Base-by-base conservation (phyloP, 2,888 invertebrate genomes). In the Acanthosepion pharaonis region DNA sequence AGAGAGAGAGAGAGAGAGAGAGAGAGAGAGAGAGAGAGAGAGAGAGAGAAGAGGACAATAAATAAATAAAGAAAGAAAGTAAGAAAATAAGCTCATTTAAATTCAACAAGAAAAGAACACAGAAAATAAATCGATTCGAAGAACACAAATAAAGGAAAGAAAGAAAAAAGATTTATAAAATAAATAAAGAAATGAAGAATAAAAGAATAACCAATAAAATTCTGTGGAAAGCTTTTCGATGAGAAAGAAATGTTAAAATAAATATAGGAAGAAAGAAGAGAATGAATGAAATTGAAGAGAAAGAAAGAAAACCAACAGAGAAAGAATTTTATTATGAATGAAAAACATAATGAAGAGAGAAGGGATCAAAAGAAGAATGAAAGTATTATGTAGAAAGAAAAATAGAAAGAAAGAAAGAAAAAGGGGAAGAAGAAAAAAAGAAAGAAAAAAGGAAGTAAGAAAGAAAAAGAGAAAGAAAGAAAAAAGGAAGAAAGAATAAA, bases 271-370 rank as follows among this genome's bases (percentile, higher is more conserved):
- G 28, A n/a, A n/a, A n/a, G 0, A 78, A 9, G 11, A 9, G 0
- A 78, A 42, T 42, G 42, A 42, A 42, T 42, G 42, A 42, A 42
- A 42, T 42, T 42, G 42, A 42, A 42, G 2, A n/a, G 8, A 11
- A 78, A 28, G 2, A 4, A 9, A 28, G 6, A n/a, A 11, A 1
- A 2, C 6, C 2, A 1, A n/a, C n/a, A 78, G n/a, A n/a, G 28
- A n/a, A n/a, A n/a, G n/a, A 6, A 2, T 9, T 0, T 1, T 8
- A n/a, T 5, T n/a, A n/a, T 11, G 0, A 78, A 8, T 1, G n/a
- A 33, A 11, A n/a, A 18, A 4, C 4, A 4, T 9, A n/a, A 11
- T n/a, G 11, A 33, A 0, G 3, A 18, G 15, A 15, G n/a, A 18
- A 78, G 0, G 3, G 15, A 15, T 4, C 42, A 42, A 42, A 42